Evolutionary conservation across 2,888 invertebrate species (phyloP).

Genomic region (Pristionchus exspectatus): DNA sequence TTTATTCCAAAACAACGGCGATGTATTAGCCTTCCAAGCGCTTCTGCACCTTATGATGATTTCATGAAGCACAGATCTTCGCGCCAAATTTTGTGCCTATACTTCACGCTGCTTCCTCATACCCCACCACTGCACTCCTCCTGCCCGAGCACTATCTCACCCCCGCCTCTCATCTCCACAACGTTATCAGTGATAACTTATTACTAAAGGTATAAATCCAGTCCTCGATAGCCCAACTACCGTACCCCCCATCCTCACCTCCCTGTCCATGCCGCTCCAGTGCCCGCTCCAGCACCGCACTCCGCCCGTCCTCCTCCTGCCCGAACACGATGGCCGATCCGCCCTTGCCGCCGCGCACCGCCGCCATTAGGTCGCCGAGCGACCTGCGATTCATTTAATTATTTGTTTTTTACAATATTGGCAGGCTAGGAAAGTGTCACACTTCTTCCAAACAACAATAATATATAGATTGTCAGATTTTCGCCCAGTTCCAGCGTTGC

Average conservation of each 20-base stretch:
- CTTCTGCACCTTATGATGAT: too few relatives aligned
- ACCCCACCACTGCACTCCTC: not conserved
- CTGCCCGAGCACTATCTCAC: slow-evolving; percentile 30
- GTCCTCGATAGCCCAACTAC: not conserved
- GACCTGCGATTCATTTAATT: not conserved
- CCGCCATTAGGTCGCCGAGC: not conserved
- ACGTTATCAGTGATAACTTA: too few relatives aligned
- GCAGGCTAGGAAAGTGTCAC: too few relatives aligned
- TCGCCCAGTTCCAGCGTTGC: too few relatives aligned
- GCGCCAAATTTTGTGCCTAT: too few relatives aligned
- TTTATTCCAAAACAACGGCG: too few relatives aligned
- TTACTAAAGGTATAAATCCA: not conserved
- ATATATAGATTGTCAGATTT: too few relatives aligned
- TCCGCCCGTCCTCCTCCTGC: slow-evolving; percentile 31
- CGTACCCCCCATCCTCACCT: not conserved
- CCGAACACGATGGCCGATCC: slow-evolving; percentile 51
- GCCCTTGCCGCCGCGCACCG: slow-evolving; percentile 14
- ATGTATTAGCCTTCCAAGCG: too few relatives aligned
- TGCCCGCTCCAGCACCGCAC: slow-evolving; percentile 12
- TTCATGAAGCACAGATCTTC: too few relatives aligned
- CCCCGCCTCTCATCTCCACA: not conserved
- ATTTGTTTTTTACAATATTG: not conserved
- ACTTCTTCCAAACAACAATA: too few relatives aligned
- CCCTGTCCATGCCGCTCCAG: not conserved
- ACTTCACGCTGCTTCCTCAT: too few relatives aligned